Evolutionary conservation across 2,113 vertebrate species (phyloP), one percentile per base, ranked within the genome.

Genomic region (Coracopsis vasa): DNA sequence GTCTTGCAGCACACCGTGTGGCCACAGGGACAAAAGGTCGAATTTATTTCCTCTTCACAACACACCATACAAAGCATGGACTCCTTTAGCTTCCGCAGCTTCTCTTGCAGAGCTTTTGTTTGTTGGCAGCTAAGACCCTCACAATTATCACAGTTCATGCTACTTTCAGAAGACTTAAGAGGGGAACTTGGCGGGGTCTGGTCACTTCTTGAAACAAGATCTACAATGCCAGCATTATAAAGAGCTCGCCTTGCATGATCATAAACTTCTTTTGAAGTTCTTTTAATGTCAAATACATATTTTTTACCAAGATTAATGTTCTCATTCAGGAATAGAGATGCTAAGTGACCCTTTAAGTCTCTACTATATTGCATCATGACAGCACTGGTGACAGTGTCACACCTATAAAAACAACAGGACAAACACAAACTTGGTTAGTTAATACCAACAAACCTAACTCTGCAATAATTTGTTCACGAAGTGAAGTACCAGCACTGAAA

Each of bases 321-420:
- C 95, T 99, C 99, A 60, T 99, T 99, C 92, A 99, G 98, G 96
- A 99, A 99, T 5, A 99, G 98, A 12, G 99, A 99, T 2, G 99
- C 99, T 51, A 99, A 95, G 97, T 99, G 99, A 50, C 99, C 99
- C 94, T 99, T 99, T 90, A 99, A 98, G 96, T 99, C 99, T 73
- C 99, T 98, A 94, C 99, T 99, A 69, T 99, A 99, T 93, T 99
- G 99, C 99, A 99, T 99, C 99, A 99, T 99, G 95, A 99, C 99
- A 2, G 99, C 99, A 20, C 98, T 99, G 25, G 99, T 99, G 51
- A 99, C 99, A 0, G 99, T 99, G 97, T 99, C 99, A 69, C 99
- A 99, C 97, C 99, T 99, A 88, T 11, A 50, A 79, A 74, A 60
- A 65, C 66, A 58, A 69, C 0, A 58, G 15, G 29, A 86, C n/a